Conservation (phyloP, 2,797 vertebrate genomes). For the Psittacula echo region DNA sequence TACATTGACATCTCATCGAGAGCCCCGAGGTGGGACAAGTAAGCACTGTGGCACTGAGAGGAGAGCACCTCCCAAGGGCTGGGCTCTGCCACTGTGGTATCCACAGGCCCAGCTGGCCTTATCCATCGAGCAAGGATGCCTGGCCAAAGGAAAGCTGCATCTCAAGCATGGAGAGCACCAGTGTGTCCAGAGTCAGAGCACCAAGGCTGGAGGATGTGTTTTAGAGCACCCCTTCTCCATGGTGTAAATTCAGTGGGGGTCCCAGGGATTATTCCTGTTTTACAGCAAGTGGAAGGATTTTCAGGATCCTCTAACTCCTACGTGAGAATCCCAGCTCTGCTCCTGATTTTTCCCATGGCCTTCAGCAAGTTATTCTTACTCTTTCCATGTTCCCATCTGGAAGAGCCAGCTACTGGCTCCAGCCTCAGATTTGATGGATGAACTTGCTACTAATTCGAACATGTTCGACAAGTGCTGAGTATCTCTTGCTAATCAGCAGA, state of each 20-base stretch:
- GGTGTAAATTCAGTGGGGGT: rapidly evolving
- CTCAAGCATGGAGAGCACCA: background rate
- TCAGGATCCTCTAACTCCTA: background rate
- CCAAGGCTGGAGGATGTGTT: background rate
- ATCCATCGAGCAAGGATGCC: background rate
- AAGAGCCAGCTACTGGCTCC: background rate
- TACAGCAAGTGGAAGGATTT: background rate
- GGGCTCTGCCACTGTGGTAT: rapidly evolving
- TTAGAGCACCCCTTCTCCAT: background rate
- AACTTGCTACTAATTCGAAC: slow-evolving; percentile 4
- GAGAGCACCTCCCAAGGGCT: background rate
- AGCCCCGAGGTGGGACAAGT: background rate
- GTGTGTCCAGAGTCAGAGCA: background rate
- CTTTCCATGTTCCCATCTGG: background rate
- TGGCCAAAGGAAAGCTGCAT: background rate
- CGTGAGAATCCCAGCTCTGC: background rate
- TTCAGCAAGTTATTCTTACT: slow-evolving; percentile 19
- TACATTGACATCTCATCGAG: background rate
- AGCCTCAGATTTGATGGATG: slow-evolving; percentile 36
- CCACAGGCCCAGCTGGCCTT: background rate
- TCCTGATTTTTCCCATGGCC: background rate
- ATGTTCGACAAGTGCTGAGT: background rate
- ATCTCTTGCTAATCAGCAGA: slow-evolving; percentile 51
- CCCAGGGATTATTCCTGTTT: background rate
- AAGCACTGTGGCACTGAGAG: background rate